These are phyloP conservation scores for Criorhina ranunculi DNA, from an alignment of 2,888 invertebrate species.

Conservation along the genomic window DNA sequence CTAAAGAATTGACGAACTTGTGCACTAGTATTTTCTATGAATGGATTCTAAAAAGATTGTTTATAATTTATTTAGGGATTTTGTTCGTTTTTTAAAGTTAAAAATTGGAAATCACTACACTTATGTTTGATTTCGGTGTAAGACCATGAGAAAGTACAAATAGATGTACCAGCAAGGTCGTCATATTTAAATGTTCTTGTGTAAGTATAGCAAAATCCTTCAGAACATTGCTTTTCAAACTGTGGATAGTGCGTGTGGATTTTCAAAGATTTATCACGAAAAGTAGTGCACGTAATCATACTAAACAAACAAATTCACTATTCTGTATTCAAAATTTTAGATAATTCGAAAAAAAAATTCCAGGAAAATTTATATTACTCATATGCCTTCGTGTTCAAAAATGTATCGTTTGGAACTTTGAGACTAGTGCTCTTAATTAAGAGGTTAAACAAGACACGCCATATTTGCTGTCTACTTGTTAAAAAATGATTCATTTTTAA, in stretches of 20 bases:
- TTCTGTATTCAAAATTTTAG: too few relatives aligned
- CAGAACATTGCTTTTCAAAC: slow-evolving; percentile 25
- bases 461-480: too few relatives aligned
- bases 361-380: not conserved
- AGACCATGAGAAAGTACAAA: not conserved
- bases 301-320: too few relatives aligned
- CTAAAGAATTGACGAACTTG: slow-evolving; percentile 7
- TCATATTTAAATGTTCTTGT: not conserved
- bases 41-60: not conserved
- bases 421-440: too few relatives aligned
- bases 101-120: not conserved
- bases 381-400: not conserved
- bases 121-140: not conserved
- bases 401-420: too few relatives aligned
- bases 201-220: not conserved
- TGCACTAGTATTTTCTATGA: slow-evolving; percentile 2
- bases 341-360: too few relatives aligned
- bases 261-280: not conserved
- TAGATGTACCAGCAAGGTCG: slow-evolving; percentile 16
- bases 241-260: not conserved
- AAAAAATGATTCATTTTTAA: too few relatives aligned
- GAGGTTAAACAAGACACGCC: too few relatives aligned
- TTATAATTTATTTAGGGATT: slow-evolving; percentile 11
- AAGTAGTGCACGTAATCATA: too few relatives aligned
- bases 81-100: not conserved